A percentile compares a stretch with the other conserved stretches of the same genome.
Conservation (phyloP, 2,888 invertebrate species). For the Crossocerus cetratus region DNA sequence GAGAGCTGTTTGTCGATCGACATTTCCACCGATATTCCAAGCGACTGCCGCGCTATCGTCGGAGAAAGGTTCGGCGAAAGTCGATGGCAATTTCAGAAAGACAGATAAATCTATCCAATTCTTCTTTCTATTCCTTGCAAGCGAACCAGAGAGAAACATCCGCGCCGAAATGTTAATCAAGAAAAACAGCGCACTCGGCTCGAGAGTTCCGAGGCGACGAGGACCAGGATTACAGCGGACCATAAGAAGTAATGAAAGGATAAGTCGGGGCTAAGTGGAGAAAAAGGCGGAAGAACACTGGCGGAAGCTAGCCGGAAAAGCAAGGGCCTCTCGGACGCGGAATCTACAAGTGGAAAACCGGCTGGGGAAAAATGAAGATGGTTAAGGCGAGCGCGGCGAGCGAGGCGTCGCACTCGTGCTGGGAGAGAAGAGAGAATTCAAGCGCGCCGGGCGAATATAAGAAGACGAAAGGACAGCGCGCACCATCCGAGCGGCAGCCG, state of each 20-base stretch:
- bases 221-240: not conserved
- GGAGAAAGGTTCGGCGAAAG: too few species aligned
- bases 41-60: too few species aligned
- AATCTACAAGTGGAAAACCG: not conserved
- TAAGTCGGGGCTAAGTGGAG: not conserved
- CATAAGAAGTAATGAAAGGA: not conserved
- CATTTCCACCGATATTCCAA: too few species aligned
- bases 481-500: slow-evolving; percentile 25
- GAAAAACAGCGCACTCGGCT: too few species aligned
- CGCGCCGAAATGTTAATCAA: too few species aligned
- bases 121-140: too few species aligned
- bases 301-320: not conserved
- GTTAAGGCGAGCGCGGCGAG: not conserved
- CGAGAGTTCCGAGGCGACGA: not conserved
- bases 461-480: not conserved
- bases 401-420: not conserved
- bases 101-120: too few species aligned
- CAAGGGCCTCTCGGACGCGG: not conserved
- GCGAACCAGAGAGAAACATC: too few species aligned
- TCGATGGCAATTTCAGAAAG: too few species aligned
- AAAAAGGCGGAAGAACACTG: not conserved
- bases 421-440: not conserved
- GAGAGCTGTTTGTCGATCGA: too few species aligned
- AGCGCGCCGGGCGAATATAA: not conserved
- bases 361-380: not conserved